Evolutionary conservation across 2,113 vertebrate species (phyloP).

Genomic region (Anas platyrhynchos): DNA sequence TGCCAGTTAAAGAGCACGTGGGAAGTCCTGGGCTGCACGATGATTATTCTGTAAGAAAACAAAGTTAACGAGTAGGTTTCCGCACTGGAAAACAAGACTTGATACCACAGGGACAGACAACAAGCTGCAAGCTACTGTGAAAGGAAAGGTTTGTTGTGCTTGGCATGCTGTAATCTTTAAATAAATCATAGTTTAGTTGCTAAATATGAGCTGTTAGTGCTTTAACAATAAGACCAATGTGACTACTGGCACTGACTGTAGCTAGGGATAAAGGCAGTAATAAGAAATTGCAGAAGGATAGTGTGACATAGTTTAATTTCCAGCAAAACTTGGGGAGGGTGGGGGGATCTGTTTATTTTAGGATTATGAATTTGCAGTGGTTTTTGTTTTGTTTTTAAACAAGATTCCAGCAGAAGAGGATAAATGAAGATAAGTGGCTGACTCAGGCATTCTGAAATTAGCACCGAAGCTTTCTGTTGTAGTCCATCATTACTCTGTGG

Average conservation of each 20-base stretch:
- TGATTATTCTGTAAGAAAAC: not conserved
- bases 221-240: not conserved
- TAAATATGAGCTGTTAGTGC: not conserved
- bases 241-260: not conserved
- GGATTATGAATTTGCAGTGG: not conserved
- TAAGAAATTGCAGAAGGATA: not conserved
- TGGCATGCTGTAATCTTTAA: not conserved
- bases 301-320: not conserved
- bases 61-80: not conserved
- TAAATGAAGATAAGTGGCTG: constrained; percentile 61
- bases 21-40: not conserved
- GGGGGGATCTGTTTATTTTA: constrained; percentile 1
- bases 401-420: constrained; percentile 17
- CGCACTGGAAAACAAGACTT: not conserved
- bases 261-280: not conserved
- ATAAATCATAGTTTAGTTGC: not conserved
- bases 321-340: not conserved
- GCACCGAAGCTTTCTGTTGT: not conserved
- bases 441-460: constrained; percentile 54
- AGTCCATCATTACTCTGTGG: not conserved
- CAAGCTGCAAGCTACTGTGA: not conserved
- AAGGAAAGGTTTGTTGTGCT: not conserved
- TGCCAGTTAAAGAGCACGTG: not conserved
- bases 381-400: not conserved
- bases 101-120: not conserved